These are phyloP conservation scores for Ovis aries DNA, from an alignment of 2,113 vertebrate species.

Conservation along the genomic window ARS-UI_Ramb_v3.0 NC_056068.1:61428001-61428500, in stretches of 20 bases:
- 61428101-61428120: accelerated
- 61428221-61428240: neutral
- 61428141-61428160: neutral
- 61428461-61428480: neutral
- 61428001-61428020: neutral
- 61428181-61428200: neutral
- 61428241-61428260: neutral
- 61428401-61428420: neutral
- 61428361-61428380: neutral
- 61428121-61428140: neutral
- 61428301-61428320: neutral
- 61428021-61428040: accelerated
- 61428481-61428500: neutral
- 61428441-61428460: neutral
- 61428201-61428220: neutral
- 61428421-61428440: neutral
- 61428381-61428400: neutral
- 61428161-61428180: neutral
- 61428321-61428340: neutral
- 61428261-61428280: neutral
- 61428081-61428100: neutral
- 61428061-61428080: neutral
- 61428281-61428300: neutral
- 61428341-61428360: neutral
- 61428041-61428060: too few relatives aligned